Percentiles rank a stretch among this genome's conserved stretches.
These are phyloP conservation scores for Tachina lurida DNA, from an alignment of 2,888 invertebrate genomes.

Conservation along the genomic window DNA sequence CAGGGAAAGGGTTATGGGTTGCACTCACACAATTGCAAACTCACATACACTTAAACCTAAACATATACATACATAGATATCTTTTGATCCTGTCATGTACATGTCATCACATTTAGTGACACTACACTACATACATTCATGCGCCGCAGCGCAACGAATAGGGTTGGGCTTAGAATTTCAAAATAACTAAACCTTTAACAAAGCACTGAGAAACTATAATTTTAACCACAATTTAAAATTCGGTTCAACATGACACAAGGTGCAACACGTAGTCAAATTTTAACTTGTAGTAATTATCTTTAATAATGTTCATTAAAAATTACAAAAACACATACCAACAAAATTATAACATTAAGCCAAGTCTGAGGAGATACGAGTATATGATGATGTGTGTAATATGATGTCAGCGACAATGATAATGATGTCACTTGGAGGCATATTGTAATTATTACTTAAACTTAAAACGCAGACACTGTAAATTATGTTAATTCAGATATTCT, in stretches of 20 bases:
- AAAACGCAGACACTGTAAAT: slow-evolving; percentile 22
- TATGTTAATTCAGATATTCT: slow-evolving; percentile 29
- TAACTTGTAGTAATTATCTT: slow-evolving; percentile 71
- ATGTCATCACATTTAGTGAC: slow-evolving; percentile 60
- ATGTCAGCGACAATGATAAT: slow-evolving; percentile 23
- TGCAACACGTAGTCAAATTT: slow-evolving; percentile 70
- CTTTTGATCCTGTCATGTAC: slow-evolving; percentile 59
- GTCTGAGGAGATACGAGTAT: slow-evolving; percentile 8
- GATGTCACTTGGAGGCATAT: slow-evolving; percentile 31
- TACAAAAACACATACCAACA: slow-evolving; percentile 55
- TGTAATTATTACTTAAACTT: slow-evolving; percentile 49
- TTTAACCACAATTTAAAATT: slow-evolving; percentile 50
- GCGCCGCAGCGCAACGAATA: slow-evolving; percentile 5
- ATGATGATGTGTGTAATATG: slow-evolving; percentile 53
- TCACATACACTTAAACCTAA: background rate
- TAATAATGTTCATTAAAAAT: slow-evolving; percentile 70
- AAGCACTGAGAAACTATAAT: slow-evolving; percentile 58
- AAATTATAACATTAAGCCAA: slow-evolving; percentile 22
- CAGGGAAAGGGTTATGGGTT: slow-evolving; percentile 51
- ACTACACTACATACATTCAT: slow-evolving; percentile 13
- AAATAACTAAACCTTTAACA: slow-evolving; percentile 42
- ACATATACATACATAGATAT: background rate
- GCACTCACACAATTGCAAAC: background rate
- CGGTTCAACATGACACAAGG: slow-evolving; percentile 56
- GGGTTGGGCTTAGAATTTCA: slow-evolving; percentile 58